These are phyloP conservation scores for Pycnonotus jocosus DNA, from an alignment of 2,113 vertebrate species.

Conservation along the genomic window DNA sequence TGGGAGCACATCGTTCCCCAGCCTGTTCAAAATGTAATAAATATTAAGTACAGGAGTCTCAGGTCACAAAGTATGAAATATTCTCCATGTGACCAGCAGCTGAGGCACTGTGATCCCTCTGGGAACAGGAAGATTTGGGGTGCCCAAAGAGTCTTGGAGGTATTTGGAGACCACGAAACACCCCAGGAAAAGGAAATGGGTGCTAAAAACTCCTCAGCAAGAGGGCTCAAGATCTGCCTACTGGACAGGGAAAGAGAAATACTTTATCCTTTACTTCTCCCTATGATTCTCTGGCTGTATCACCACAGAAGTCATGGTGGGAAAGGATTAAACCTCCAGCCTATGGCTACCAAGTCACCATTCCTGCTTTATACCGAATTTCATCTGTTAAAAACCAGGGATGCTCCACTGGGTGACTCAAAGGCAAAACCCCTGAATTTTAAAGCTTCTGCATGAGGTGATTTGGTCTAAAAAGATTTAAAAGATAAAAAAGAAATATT, in stretches of 20 bases:
- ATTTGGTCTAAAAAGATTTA: background rate
- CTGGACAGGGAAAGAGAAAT: background rate
- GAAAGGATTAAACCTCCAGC: background rate
- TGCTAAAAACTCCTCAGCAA: background rate
- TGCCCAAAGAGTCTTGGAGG: background rate
- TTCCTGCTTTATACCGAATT: background rate
- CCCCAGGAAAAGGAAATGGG: background rate
- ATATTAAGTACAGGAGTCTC: too few relatives aligned
- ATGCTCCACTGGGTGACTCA: background rate
- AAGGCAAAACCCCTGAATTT: background rate
- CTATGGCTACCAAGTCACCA: background rate
- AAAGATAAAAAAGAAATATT: background rate
- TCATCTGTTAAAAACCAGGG: background rate
- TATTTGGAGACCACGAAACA: background rate
- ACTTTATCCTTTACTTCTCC: background rate
- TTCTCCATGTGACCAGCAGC: background rate
- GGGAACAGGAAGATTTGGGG: background rate
- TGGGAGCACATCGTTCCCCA: rapidly evolving
- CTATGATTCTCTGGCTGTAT: too few relatives aligned
- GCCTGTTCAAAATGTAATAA: background rate
- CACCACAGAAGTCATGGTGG: background rate
- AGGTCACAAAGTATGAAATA: background rate
- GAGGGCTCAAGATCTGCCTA: background rate
- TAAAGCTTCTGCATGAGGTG: rapidly evolving
- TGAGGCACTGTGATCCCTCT: background rate